phyloP scores from a whole-genome alignment of 2,797 vertebrate species.

The Cuculus canorus region DNA sequence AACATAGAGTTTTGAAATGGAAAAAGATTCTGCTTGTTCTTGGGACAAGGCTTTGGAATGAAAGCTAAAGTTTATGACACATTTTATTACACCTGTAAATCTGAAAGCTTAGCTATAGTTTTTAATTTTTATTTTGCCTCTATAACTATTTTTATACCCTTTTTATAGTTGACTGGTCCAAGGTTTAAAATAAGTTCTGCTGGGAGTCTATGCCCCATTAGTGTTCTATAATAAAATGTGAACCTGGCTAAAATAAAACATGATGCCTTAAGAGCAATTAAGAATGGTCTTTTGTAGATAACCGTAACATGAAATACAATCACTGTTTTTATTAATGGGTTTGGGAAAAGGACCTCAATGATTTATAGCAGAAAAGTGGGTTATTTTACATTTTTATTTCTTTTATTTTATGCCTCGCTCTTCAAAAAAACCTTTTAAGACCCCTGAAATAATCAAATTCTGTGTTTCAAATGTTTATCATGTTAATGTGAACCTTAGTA shows the following conservation, averaged over 20 bases:
- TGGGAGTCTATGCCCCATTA: slow-evolving; percentile 74
- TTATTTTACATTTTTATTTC: slow-evolving; percentile 74
- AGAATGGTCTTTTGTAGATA: slow-evolving; percentile 75
- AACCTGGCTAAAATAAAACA: slow-evolving; percentile 75
- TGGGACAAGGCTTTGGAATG: slow-evolving; percentile 82
- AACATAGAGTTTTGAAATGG: background rate
- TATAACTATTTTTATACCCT: slow-evolving; percentile 75
- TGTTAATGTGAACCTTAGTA: slow-evolving; percentile 57
- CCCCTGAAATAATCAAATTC: slow-evolving; percentile 28
- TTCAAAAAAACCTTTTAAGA: slow-evolving; percentile 52
- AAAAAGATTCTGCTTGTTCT: slow-evolving; percentile 35
- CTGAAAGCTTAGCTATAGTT: slow-evolving; percentile 73
- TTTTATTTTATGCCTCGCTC: slow-evolving; percentile 59
- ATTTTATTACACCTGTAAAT: slow-evolving; percentile 77
- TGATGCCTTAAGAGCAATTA: slow-evolving; percentile 74
- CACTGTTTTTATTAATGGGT: slow-evolving; percentile 76
- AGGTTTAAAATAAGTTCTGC: slow-evolving; percentile 77
- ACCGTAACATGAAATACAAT: slow-evolving; percentile 73
- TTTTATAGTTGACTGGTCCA: slow-evolving; percentile 71
- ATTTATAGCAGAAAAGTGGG: slow-evolving; percentile 49
- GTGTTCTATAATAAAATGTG: slow-evolving; percentile 74
- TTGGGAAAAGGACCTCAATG: slow-evolving; percentile 58
- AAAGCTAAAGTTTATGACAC: slow-evolving; percentile 83
- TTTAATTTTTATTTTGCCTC: slow-evolving; percentile 80
- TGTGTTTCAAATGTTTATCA: slow-evolving; percentile 42